Evolutionary conservation across 2,888 invertebrate species (phyloP).

Genomic region (Girardia tigrina): DNA sequence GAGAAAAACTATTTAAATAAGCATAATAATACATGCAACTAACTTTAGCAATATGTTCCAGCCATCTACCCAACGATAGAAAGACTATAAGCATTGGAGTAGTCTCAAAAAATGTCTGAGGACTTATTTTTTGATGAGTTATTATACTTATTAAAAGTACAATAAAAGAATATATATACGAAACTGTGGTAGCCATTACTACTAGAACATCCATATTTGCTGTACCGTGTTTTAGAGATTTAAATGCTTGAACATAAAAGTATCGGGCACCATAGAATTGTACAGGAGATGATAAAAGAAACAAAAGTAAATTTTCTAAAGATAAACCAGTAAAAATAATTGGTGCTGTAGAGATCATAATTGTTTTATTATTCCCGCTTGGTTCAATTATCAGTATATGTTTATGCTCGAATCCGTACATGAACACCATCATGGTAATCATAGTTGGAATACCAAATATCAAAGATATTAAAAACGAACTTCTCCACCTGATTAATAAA

Average conservation of each 20-base stretch:
- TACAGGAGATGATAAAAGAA: constrained; percentile 81
- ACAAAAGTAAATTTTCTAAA: constrained; percentile 80
- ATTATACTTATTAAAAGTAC: constrained; percentile 65
- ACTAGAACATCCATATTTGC: constrained; percentile 99
- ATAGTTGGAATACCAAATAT: constrained; percentile 88
- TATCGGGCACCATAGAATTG: constrained; percentile 89
- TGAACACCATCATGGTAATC: constrained; percentile 85
- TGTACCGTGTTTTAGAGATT: constrained; percentile 72
- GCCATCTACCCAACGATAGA: constrained; percentile 85
- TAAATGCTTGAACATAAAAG: constrained; percentile 84
- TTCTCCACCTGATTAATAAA: constrained; percentile 60
- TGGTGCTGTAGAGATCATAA: constrained; percentile 35
- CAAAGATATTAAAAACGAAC: constrained; percentile 76
- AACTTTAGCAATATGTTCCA: constrained; percentile 92
- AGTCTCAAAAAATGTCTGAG: constrained; percentile 94
- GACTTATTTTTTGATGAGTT: constrained; percentile 66
- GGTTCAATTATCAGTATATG: neutral
- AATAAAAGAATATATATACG: constrained; percentile 75
- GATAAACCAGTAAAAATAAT: constrained; percentile 72
- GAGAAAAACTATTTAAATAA: no score
- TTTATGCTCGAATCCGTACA: constrained; percentile 53
- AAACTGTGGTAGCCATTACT: constrained; percentile 87
- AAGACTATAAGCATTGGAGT: constrained; percentile 96
- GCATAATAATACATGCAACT: no score
- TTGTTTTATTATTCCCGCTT: constrained; percentile 24